These are phyloP conservation scores for Periophthalmus modestus DNA, from an alignment of 2,113 vertebrate species.

Conservation along the genomic window DNA sequence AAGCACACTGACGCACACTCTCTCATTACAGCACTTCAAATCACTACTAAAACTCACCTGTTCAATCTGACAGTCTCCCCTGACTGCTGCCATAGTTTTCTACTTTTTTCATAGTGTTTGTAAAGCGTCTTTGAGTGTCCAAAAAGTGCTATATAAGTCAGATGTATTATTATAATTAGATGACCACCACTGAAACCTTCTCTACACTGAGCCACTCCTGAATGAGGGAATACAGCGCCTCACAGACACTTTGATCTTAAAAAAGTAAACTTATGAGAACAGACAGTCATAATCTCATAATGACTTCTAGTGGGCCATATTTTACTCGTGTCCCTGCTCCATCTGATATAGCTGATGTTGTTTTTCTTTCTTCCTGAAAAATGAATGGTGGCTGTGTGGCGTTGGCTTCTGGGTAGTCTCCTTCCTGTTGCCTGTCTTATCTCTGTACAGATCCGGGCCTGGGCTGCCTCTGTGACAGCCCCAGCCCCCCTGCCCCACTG, in stretches of 20 bases:
- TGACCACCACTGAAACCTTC: too few species aligned
- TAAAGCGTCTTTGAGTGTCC: too few species aligned
- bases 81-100: too few species aligned
- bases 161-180: too few species aligned
- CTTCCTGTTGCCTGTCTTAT: constrained; percentile 72
- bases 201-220: too few species aligned
- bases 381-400: constrained; percentile 73
- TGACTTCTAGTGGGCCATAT: constrained; percentile 34
- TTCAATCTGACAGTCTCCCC: too few species aligned
- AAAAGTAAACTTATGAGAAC: constrained; percentile 3
- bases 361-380: constrained; percentile 73
- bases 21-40: too few species aligned
- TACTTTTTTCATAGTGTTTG: too few species aligned
- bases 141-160: too few species aligned
- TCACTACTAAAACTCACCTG: too few species aligned
- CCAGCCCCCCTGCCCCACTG: not conserved
- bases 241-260: not conserved
- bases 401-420: constrained; percentile 64
- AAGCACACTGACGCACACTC: too few species aligned
- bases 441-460: constrained; percentile 55
- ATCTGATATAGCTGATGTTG: constrained; percentile 75
- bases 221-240: too few species aligned
- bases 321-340: constrained; percentile 24
- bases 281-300: constrained; percentile 24
- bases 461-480: constrained; percentile 37